Base-by-base conservation (phyloP, 1,140 invertebrate genomes). In the Drosophila trapezifrons region DNA sequence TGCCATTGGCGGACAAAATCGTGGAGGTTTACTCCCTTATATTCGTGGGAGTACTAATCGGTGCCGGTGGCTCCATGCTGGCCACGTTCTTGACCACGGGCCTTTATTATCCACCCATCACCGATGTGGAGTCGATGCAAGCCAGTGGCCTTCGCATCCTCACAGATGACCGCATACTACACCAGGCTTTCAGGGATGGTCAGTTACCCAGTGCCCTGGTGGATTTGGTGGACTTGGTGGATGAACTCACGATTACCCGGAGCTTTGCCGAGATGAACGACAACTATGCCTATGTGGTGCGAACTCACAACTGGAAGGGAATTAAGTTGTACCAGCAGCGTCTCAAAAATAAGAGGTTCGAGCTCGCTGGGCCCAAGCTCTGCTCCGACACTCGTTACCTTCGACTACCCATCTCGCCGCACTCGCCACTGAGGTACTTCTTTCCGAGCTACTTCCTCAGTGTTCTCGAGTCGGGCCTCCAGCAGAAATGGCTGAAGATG, bases 61-160 rank as follows among this genome's bases (percentile, higher is more conserved):
- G 20, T 15, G 2, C 12, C 4, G 37, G 0, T 18, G 10, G 52
- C 1, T 20, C 55, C 0, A 0, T 51, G 1, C 3, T 66, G 13
- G 32, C 52, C 32, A 63, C 42, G 4, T 6, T 9, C 7, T 3
- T 80, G 2, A 72, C 62, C 4, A 17, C 56, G 0, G 66, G 78
- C 0, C 2, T 43, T 4, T 49, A 37, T 20, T 3, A 55, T 2
- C 38, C 52, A 3, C 10, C 17, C 1, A 77, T 81, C 12, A 47
- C 18, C 0, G 47, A 76, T 42, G 58, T 9, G 4, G 25, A 65
- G 9, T 9, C 56, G 0, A 4, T 80, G 9, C 38, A n/a, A 13
- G 37, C 32, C 2, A 80, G 72, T 66, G 60, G 60, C 2, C 37
- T 80, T 0, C 57, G 32, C 1, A 80, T 80, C 13, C 22, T 76